These are phyloP conservation scores for Scaptomyza tumidula DNA, from an alignment of 2,888 invertebrate genomes.

Conservation along the genomic window DNA sequence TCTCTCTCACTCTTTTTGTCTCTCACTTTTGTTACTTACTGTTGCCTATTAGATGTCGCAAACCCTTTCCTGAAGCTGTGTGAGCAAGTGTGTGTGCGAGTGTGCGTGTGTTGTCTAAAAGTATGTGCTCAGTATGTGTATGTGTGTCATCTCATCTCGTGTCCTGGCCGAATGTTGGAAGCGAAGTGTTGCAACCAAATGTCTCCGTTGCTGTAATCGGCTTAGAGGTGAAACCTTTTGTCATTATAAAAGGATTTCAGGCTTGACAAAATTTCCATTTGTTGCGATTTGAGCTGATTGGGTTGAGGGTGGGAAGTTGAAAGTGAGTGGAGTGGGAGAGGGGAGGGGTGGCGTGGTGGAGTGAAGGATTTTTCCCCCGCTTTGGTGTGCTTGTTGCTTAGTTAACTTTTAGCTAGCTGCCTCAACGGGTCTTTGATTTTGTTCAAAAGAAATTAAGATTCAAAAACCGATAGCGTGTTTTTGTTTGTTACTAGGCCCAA, in stretches of 20 bases:
- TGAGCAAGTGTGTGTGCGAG: conserved; percentile 32
- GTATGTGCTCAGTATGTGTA: too few species aligned
- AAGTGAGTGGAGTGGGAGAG: too few species aligned
- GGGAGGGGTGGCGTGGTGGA: too few species aligned
- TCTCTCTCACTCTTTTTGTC: background rate
- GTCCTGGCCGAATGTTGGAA: conserved; percentile 21
- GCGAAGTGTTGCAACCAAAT: conserved; percentile 44
- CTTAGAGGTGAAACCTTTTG: conserved; percentile 80
- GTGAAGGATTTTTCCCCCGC: background rate
- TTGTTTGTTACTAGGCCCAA: conserved; percentile 56
- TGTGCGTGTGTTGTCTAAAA: background rate
- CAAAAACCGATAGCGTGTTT: conserved; percentile 70
- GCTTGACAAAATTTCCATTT: conserved; percentile 78
- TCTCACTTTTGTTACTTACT: background rate
- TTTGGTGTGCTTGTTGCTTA: conserved; percentile 45
- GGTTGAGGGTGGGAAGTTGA: background rate
- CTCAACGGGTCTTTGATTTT: conserved; percentile 55
- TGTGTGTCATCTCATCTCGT: background rate
- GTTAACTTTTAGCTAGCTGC: conserved; percentile 69
- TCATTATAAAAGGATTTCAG: conserved; percentile 80
- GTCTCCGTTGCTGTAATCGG: conserved; percentile 69
- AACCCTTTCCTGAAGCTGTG: conserved; percentile 7
- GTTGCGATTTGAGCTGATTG: conserved; percentile 58
- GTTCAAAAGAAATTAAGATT: conserved; percentile 74
- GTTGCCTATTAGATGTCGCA: conserved; percentile 5